These are phyloP conservation scores for Eutolmus rufibarbis DNA, from an alignment of 2,888 invertebrate genomes.

Conservation along the genomic window DNA sequence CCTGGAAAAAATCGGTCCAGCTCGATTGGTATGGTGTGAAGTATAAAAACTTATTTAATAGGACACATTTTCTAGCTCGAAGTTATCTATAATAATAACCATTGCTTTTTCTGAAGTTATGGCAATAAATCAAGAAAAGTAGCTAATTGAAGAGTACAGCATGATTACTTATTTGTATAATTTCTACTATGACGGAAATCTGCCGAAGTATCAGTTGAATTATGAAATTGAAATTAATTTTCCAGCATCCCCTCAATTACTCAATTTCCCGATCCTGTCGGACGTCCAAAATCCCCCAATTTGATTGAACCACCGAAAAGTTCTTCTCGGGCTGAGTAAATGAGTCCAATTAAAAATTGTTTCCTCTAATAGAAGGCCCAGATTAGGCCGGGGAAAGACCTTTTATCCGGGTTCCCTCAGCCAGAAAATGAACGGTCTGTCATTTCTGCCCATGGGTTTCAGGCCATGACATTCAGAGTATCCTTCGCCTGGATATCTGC, in stretches of 20 bases:
- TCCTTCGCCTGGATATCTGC: neutral
- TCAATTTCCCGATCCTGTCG: neutral
- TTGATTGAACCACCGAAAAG: conserved; percentile 5
- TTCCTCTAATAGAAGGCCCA: neutral
- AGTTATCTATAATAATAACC: too few species aligned
- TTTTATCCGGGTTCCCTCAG: neutral
- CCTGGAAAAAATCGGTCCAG: too few species aligned
- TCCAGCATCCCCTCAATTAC: neutral
- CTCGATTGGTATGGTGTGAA: too few species aligned
- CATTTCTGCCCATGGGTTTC: neutral
- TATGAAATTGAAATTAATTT: conserved; percentile 22
- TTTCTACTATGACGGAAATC: neutral
- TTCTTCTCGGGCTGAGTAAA: neutral
- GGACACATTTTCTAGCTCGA: too few species aligned
- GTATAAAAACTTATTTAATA: too few species aligned
- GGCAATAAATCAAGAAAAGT: neutral
- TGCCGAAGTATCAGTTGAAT: neutral
- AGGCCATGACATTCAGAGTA: neutral
- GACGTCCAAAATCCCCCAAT: neutral
- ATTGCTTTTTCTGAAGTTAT: too few species aligned
- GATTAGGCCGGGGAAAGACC: neutral
- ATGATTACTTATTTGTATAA: neutral
- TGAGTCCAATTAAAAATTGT: conserved; percentile 27
- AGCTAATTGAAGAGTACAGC: neutral
- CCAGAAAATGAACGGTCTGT: conserved; percentile 22